Base-by-base conservation (phyloP, 1,140 invertebrate species). In the Drosophila azteca region DNA sequence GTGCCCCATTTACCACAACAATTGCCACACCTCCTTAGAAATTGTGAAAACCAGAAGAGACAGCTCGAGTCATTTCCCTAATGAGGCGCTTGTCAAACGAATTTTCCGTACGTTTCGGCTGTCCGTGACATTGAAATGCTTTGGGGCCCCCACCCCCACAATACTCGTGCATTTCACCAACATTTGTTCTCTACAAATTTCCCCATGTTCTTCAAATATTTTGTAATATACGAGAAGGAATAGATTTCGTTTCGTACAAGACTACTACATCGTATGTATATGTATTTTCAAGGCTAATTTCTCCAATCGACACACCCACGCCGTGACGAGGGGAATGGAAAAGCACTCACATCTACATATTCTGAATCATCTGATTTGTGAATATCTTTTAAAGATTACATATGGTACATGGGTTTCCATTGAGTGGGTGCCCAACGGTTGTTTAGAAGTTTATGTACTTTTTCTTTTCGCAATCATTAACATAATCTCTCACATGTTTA, bases 121-220 rank as follows among this genome's bases (percentile, higher is more conserved):
- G 35, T 11, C 35, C 62, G 22, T 84, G 79, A 82, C 79, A 82
- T 82, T 82, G 79, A 82, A 82, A 78, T 59, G 43, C n/a, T 65
- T 51, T 43, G 24, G 17, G 17, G 1, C 35, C 35, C 35, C 31
- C 31, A 0, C 17, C 17, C 17, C 17, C 17, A 39, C 9, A 74
- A 65, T 46, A 43, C 35, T 44, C 9, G 24, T 35, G 45, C 50
- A 48, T 55, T 62, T 68, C 41, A 31, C 24, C 35, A 48, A 49
- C 20, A 71, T 81, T 11, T 24, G 22, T 39, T 39, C 11, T 13
- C 11, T 39, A 11, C 35, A 39, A 39, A 31, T 31, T 31, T 9
- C 31, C 8, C 31, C 7, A 31, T 39, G 13, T 20, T 20, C 17
- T 1, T 20, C 8, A 39, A 13, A 39, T 39, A 13, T 39, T 81